Evolutionary conservation across 2,888 invertebrate genomes (phyloP), one percentile per base, ranked within the genome.

Genomic region (Myopa tessellatipennis): DNA sequence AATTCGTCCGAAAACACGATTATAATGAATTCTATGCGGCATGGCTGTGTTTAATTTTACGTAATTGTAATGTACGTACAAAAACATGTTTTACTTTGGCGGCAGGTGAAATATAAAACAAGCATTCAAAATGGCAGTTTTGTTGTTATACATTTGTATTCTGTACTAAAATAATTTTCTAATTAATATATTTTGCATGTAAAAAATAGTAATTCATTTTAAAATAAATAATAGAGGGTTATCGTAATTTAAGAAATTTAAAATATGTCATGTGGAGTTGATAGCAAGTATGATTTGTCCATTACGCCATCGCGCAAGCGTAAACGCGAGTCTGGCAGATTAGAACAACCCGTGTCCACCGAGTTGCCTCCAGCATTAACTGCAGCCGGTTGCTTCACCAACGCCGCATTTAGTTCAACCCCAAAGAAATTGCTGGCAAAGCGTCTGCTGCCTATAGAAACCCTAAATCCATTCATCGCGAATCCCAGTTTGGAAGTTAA

Each of bases 321-420:
- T 74, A 89, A 89, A 84, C 83, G 89, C 40, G 85, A 87, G 79
- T 81, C 84, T 67, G 81, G 76, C 12, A 75, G 26, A 34, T 26
- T 60, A 0, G 75, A 69, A 0, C 16, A 34, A 8, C 45, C 69
- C 7, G 26, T 34, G 5, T 26, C 4, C 14, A 6, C n/a, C 3
- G 58, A 75, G 5, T 34, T 34, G 45, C 68, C 18, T 34, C 3
- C 26, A 2, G 16, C 68, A 34, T 26, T 55, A 73, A 14, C 71
- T 61, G 81, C 79, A 72, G 69, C 76, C 76, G 80, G 83, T 74
- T 84, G 88, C 79, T 88, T 88, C 80, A 86, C 85, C 6, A 89
- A 89, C 81, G 85, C 85, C 50, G 88, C 87, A 0, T 89, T 87
- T 70, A 86, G 88, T 60, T 89, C 89, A 16, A 89, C 89, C 38